Percentiles rank a stretch among this genome's conserved stretches.
Conservation (phyloP, 1,140 invertebrate genomes). For the Drosophila parabipectinata region DNA sequence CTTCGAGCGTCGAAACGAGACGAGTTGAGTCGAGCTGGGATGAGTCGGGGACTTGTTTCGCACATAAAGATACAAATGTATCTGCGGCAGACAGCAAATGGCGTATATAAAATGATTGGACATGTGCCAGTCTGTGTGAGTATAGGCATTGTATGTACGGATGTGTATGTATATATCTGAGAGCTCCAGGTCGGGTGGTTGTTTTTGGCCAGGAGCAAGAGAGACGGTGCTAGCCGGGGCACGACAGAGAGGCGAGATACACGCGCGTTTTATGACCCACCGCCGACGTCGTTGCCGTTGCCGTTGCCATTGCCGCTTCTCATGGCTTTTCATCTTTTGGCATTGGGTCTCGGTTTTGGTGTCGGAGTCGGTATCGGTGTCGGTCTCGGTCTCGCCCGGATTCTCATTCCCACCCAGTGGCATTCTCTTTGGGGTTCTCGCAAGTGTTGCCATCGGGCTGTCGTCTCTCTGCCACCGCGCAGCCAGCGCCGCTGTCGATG, state of each 20-base stretch:
- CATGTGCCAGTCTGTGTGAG: slow-evolving; percentile 55
- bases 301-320: slow-evolving; percentile 45
- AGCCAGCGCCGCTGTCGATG: slow-evolving; percentile 33
- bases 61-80: slow-evolving; percentile 82
- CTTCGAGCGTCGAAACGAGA: slow-evolving; percentile 8
- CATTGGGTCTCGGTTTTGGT: slow-evolving; percentile 34
- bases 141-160: not conserved
- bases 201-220: slow-evolving; percentile 41
- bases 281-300: slow-evolving; percentile 26
- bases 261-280: slow-evolving; percentile 66
- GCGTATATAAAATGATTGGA: slow-evolving; percentile 82
- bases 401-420: slow-evolving; percentile 44
- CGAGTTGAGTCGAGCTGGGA: not conserved
- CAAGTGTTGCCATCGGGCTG: slow-evolving; percentile 51
- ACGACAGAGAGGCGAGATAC: slow-evolving; percentile 40
- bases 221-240: slow-evolving; percentile 5
- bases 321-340: slow-evolving; percentile 77
- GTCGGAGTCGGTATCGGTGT: slow-evolving; percentile 6
- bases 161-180: slow-evolving; percentile 9
- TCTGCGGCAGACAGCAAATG: slow-evolving; percentile 80
- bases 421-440: slow-evolving; percentile 44
- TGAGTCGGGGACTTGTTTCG: slow-evolving; percentile 69
- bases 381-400: slow-evolving; percentile 27
- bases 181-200: slow-evolving; percentile 56
- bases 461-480: slow-evolving; percentile 27